phyloP scores from a whole-genome alignment of 2,888 invertebrate species.

The Linnaemya vulpina region DNA sequence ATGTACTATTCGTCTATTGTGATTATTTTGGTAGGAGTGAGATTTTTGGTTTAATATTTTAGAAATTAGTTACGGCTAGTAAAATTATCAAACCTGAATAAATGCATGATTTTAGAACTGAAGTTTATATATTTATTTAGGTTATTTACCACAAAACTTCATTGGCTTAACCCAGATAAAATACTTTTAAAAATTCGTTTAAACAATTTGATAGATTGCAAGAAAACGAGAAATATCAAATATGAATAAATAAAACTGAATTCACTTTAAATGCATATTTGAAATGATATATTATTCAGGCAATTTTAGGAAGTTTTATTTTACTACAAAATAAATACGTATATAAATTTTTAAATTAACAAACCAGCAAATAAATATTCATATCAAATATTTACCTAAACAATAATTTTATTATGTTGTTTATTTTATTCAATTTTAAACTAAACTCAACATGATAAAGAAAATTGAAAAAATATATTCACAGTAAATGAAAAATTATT shows the following conservation, averaged over 20 bases:
- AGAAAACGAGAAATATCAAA: not conserved
- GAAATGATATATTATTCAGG: not conserved
- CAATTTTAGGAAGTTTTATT: not conserved
- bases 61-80: not conserved
- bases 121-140: not conserved
- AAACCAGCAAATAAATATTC: constrained; percentile 10
- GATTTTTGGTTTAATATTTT: not conserved
- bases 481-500: too few species aligned
- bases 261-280: not conserved
- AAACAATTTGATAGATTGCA: not conserved
- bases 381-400: constrained; percentile 3
- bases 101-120: not conserved
- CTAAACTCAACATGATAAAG: too few species aligned
- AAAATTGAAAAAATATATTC: too few species aligned
- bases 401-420: not conserved
- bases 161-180: not conserved
- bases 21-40: constrained; percentile 8
- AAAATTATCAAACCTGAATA: not conserved
- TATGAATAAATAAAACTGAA: too few species aligned
- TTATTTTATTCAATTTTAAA: too few species aligned
- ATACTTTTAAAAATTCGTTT: not conserved
- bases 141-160: not conserved
- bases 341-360: not conserved
- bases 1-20: not conserved
- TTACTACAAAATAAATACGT: not conserved